phyloP scores from a whole-genome alignment of 2,113 vertebrate species.

The Pleuronectes platessa region DNA sequence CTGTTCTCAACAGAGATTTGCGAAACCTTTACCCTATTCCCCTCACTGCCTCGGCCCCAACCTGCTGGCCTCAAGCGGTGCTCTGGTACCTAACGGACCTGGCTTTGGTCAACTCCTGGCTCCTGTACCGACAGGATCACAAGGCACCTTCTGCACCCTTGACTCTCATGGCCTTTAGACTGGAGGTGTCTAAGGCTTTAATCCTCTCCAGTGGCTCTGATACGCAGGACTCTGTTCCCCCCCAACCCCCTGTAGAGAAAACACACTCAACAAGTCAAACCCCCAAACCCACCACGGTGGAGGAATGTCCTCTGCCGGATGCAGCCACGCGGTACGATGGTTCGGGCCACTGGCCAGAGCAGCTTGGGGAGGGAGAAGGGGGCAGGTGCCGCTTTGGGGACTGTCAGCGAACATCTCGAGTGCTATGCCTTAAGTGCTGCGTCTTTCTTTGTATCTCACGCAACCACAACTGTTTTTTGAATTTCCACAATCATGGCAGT shows the following conservation, averaged over 20 bases:
- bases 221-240: conserved; percentile 72
- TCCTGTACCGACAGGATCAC: conserved; percentile 72
- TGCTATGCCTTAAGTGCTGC: conserved; percentile 84
- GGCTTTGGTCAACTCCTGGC: conserved; percentile 84
- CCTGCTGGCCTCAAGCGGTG: conserved; percentile 80
- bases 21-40: conserved; percentile 79
- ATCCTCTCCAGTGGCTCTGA: conserved; percentile 67
- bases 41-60: conserved; percentile 54
- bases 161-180: conserved; percentile 82
- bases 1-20: conserved; percentile 77
- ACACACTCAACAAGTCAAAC: conserved; percentile 37
- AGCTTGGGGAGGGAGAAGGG: conserved; percentile 78
- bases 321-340: conserved; percentile 78
- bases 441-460: conserved; percentile 86
- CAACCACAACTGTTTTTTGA: conserved; percentile 84
- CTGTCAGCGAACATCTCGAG: conserved; percentile 81
- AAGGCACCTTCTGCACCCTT: conserved; percentile 45
- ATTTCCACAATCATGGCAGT: conserved; percentile 81
- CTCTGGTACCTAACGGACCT: conserved; percentile 83
- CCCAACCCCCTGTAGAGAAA: conserved; percentile 67
- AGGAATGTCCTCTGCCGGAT: conserved; percentile 78
- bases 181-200: conserved; percentile 82
- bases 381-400: conserved; percentile 80
- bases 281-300: conserved; percentile 52
- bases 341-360: conserved; percentile 84